These are phyloP conservation scores for Malaclemys terrapin DNA, from an alignment of 2,113 vertebrate species.

Conservation along the genomic window DNA sequence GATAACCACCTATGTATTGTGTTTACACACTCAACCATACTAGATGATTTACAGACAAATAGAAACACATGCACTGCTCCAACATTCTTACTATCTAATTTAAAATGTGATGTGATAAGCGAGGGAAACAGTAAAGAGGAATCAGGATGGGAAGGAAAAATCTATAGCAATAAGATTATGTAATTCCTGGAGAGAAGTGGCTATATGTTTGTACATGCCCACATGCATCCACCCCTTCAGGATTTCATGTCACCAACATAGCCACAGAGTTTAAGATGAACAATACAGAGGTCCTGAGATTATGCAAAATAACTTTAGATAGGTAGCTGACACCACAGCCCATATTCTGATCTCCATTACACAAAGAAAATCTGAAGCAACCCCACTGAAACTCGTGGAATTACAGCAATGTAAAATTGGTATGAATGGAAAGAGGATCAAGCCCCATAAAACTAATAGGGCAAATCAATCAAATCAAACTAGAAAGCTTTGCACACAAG, in stretches of 20 bases:
- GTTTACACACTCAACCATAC: neutral
- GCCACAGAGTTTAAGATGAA: neutral
- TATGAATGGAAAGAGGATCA: neutral
- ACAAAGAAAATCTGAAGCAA: slow-evolving; percentile 56
- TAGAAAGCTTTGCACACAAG: neutral
- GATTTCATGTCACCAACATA: neutral
- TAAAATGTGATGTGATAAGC: neutral
- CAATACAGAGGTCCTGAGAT: neutral
- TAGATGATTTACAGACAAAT: neutral
- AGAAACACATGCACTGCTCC: neutral
- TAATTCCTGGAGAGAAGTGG: neutral
- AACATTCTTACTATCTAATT: neutral
- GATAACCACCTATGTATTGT: neutral
- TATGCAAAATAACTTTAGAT: neutral
- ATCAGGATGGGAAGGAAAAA: neutral
- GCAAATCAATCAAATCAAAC: neutral
- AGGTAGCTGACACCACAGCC: slow-evolving; percentile 63
- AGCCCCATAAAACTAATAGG: neutral
- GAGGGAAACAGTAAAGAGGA: neutral
- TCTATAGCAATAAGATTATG: neutral
- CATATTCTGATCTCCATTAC: slow-evolving; percentile 34
- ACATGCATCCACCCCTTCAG: neutral
- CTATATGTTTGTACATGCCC: neutral
- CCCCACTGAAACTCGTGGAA: neutral
- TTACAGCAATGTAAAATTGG: neutral